Evolutionary conservation across 2,113 vertebrate genomes (phyloP).

Genomic region (Neolamprologus sp.): DNA sequence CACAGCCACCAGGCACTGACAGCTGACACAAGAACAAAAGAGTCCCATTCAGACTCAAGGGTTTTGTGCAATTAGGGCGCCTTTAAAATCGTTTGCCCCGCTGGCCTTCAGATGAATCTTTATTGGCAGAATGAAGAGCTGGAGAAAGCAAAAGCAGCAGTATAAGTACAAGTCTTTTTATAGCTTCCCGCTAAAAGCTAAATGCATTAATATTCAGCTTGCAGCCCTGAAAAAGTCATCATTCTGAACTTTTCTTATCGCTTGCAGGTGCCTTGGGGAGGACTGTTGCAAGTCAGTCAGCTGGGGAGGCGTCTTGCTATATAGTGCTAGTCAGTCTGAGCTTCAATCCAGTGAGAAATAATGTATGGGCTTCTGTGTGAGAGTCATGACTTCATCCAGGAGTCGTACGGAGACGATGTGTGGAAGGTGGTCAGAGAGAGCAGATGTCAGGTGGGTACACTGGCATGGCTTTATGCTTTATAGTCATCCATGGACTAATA

Average conservation of each 20-base stretch:
- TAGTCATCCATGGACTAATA: neutral
- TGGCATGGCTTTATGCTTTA: neutral
- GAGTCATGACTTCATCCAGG: constrained; percentile 76
- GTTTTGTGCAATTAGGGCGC: constrained; percentile 8
- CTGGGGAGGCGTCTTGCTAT: constrained; percentile 7
- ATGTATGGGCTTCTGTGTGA: constrained; percentile 75
- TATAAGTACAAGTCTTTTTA: neutral
- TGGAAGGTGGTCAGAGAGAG: constrained; percentile 72
- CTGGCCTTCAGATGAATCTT: constrained; percentile 38
- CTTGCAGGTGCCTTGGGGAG: constrained; percentile 52
- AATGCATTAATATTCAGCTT: constrained; percentile 45
- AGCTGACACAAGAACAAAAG: constrained; percentile 63
- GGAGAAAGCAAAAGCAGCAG: neutral
- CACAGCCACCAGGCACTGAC: constrained; percentile 56
- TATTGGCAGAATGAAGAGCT: neutral
- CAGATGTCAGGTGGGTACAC: constrained; percentile 67
- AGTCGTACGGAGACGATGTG: constrained; percentile 72
- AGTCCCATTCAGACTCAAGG: constrained; percentile 12
- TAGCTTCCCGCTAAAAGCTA: constrained; percentile 20
- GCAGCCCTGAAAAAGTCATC: constrained; percentile 7
- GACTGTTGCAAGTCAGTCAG: constrained; percentile 37
- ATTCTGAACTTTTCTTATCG: constrained; percentile 9
- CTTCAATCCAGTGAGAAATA: constrained; percentile 8
- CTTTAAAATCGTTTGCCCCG: constrained; percentile 45
- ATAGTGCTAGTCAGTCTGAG: constrained; percentile 8